These are phyloP conservation scores for Ranitomeya imitator DNA, from an alignment of 2,113 vertebrate genomes.

Conservation along the genomic window DNA sequence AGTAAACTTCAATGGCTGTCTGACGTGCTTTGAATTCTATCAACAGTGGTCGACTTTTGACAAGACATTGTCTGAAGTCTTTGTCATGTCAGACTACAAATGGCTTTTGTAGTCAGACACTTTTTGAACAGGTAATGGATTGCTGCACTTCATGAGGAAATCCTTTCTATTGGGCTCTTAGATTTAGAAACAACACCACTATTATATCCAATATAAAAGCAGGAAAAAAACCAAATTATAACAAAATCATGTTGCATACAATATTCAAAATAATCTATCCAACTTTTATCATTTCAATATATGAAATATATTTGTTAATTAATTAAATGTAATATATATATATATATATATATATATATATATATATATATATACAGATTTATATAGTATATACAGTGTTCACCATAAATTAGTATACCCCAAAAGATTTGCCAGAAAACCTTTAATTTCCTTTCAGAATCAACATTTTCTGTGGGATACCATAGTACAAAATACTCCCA, in stretches of 20 bases:
- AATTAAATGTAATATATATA: too few relatives aligned
- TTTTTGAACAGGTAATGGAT: conserved; percentile 33
- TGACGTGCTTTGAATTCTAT: conserved; percentile 25
- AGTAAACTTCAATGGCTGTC: neutral
- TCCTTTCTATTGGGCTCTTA: neutral
- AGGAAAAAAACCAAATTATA: neutral
- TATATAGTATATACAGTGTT: too few relatives aligned
- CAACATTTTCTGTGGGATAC: too few relatives aligned
- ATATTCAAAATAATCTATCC: neutral
- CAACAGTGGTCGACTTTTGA: conserved; percentile 11
- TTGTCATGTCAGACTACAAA: conserved; percentile 28
- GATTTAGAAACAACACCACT: neutral
- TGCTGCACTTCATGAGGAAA: conserved; percentile 24
- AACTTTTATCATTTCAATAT: neutral
- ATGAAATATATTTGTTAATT: too few relatives aligned
- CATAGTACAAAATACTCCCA: too few relatives aligned
- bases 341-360: too few relatives aligned
- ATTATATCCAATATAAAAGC: neutral
- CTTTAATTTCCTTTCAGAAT: too few relatives aligned
- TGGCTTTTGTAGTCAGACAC: conserved; percentile 20
- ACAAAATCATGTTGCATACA: neutral
- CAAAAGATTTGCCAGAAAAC: too few relatives aligned
- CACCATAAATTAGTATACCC: too few relatives aligned
- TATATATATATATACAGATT: too few relatives aligned
- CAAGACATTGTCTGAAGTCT: conserved; percentile 19